Conservation (phyloP, 2,797 vertebrate genomes). For the Cryptoprocta ferox region DNA sequence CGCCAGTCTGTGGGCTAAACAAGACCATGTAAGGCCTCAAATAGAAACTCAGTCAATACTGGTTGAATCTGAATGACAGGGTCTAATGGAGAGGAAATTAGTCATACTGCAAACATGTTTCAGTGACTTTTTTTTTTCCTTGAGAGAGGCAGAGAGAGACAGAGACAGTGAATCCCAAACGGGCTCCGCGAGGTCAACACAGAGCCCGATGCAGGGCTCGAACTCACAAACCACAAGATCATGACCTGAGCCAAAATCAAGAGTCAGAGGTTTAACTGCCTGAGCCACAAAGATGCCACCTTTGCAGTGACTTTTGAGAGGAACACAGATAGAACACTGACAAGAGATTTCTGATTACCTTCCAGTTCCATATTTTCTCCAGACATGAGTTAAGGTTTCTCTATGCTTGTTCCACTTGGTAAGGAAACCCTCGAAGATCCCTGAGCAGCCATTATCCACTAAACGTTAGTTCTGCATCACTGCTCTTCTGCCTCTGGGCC, state of each 20-base stretch:
- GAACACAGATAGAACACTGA: not conserved
- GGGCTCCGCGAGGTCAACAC: no score
- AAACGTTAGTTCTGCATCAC: not conserved
- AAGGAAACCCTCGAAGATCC: not conserved
- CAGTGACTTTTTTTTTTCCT: no score
- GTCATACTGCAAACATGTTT: not conserved
- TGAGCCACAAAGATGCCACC: no score
- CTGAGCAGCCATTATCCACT: not conserved
- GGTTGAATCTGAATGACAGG: not conserved
- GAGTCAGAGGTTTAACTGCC: no score
- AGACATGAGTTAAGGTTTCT: not conserved
- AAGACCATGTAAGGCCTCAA: accelerated
- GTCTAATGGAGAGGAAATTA: not conserved
- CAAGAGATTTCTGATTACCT: not conserved
- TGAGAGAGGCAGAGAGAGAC: no score
- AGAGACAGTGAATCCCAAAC: no score
- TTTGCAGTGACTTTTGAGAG: not conserved
- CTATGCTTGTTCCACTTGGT: not conserved
- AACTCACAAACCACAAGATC: no score
- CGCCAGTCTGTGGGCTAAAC: not conserved
- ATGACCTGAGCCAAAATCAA: no score
- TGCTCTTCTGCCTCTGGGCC: not conserved
- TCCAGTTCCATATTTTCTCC: not conserved
- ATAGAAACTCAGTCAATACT: not conserved
- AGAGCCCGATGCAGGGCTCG: no score